Conservation (phyloP, 2,797 vertebrate genomes). For the Gymnoscopelus microlampas region DNA sequence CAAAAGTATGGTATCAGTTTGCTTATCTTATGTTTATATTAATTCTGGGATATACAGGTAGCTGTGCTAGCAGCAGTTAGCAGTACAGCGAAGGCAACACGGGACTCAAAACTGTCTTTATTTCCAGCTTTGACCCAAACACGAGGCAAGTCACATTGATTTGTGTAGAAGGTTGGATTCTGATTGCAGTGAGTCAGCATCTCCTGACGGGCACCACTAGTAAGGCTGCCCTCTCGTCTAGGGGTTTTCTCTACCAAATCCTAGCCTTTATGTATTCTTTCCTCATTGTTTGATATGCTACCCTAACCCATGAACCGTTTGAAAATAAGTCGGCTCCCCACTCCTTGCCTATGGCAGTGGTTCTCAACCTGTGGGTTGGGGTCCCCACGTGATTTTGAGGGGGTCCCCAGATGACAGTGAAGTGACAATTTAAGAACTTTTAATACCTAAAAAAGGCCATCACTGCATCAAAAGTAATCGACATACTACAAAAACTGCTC, state of each 20-base stretch:
- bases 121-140: conserved; percentile 49
- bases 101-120: conserved; percentile 53
- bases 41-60: conserved; percentile 79
- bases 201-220: conserved; percentile 20
- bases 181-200: conserved; percentile 37
- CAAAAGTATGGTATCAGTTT: conserved; percentile 54
- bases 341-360: too few relatives aligned
- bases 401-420: too few relatives aligned
- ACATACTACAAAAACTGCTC: too few relatives aligned
- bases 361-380: too few relatives aligned
- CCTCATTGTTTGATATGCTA: not conserved
- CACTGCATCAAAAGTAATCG: too few relatives aligned
- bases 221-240: conserved; percentile 24
- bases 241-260: conserved; percentile 23
- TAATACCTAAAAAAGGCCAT: too few relatives aligned
- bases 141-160: not conserved
- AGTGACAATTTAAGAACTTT: too few relatives aligned
- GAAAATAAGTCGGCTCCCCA: too few relatives aligned
- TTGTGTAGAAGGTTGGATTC: conserved; percentile 26
- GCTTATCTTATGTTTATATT: conserved; percentile 56
- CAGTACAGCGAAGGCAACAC: conserved; percentile 86
- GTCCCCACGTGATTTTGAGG: too few relatives aligned
- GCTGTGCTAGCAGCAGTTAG: conserved; percentile 84
- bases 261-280: conserved; percentile 2
- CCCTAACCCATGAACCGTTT: too few relatives aligned